Evolutionary conservation across 1,140 invertebrate genomes (phyloP).

Genomic region (Hypsibius dujardini): DNA sequence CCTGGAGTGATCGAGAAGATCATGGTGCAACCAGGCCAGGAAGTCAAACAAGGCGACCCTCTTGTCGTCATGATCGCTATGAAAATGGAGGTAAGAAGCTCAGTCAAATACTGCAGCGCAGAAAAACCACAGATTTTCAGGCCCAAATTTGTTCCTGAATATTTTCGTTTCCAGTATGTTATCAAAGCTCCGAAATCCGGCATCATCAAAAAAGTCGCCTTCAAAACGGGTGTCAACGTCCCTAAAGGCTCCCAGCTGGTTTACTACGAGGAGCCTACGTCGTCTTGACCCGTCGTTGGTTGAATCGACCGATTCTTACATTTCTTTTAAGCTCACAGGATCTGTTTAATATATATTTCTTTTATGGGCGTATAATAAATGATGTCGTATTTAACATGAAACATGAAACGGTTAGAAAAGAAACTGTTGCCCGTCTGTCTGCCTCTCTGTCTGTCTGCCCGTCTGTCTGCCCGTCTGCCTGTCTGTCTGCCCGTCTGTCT

Average conservation of each 20-base stretch:
- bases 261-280: slow-evolving; percentile 26
- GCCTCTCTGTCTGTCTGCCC: too few relatives aligned
- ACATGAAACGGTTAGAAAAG: too few relatives aligned
- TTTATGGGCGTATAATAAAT: not conserved
- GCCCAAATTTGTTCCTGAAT: not conserved
- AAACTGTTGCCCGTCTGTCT: too few relatives aligned
- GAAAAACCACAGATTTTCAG: too few relatives aligned
- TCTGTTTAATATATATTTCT: not conserved
- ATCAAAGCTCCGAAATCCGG: slow-evolving; percentile 60
- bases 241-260: slow-evolving; percentile 51
- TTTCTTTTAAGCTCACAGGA: not conserved
- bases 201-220: slow-evolving; percentile 51
- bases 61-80: slow-evolving; percentile 84
- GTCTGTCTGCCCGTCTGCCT: too few relatives aligned
- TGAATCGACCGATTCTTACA: not conserved
- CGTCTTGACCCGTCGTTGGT: not conserved
- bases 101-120: not conserved
- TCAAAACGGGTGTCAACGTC: slow-evolving; percentile 60
- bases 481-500: too few relatives aligned
- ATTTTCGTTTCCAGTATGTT: slow-evolving; percentile 46
- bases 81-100: slow-evolving; percentile 84
- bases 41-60: slow-evolving; percentile 61
- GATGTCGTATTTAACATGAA: too few relatives aligned
- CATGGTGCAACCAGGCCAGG: slow-evolving; percentile 54
- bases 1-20: slow-evolving; percentile 85